Conservation (phyloP, 92 coral and sea anemone species). For the Montipora capitata region DNA sequence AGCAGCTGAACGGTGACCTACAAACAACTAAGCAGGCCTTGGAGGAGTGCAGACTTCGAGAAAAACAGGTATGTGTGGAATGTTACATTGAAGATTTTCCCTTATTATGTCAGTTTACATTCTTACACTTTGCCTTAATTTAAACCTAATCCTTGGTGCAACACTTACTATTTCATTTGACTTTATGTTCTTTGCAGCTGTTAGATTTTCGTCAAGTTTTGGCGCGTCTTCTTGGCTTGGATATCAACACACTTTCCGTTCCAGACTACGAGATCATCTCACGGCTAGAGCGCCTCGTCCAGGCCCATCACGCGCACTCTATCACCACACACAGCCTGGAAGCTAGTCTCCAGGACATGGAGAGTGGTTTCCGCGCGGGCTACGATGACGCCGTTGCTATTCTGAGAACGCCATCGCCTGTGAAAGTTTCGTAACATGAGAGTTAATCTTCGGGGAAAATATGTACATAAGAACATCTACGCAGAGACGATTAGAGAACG, state of each 20-base stretch:
- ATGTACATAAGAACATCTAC: constrained; percentile 9
- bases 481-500: background rate
- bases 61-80: constrained; percentile 81
- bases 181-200: constrained; percentile 63
- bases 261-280: constrained; percentile 99
- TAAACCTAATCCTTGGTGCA: no score
- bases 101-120: no score
- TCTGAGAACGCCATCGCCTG: constrained; percentile 88
- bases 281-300: constrained; percentile 98
- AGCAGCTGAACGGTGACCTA: constrained; percentile 88
- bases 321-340: constrained; percentile 98
- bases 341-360: constrained; percentile 98
- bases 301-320: constrained; percentile 99
- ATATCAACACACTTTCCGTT: constrained; percentile 93
- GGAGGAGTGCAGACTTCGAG: constrained; percentile 90
- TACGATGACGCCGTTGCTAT: constrained; percentile 97
- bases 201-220: constrained; percentile 97
- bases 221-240: constrained; percentile 97
- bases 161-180: no score
- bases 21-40: constrained; percentile 83
- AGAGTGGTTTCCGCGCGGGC: constrained; percentile 90
- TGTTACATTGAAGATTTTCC: background rate
- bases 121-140: no score
- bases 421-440: constrained; percentile 63
- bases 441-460: background rate